These are phyloP conservation scores for Motacilla alba DNA, from an alignment of 2,113 vertebrate genomes.

Conservation along the genomic window DNA sequence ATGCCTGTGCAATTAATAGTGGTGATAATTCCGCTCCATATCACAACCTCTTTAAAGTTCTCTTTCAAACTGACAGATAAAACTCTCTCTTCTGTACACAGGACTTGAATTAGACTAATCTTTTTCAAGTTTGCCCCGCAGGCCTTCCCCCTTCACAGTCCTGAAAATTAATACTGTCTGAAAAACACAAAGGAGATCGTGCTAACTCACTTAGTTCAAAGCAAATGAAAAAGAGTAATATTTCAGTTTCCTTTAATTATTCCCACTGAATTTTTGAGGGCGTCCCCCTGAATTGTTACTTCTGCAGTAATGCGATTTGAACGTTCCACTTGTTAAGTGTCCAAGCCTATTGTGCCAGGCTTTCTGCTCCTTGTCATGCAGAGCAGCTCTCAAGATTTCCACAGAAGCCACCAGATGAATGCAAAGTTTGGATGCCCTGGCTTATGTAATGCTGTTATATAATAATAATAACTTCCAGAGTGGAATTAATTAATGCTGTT, in stretches of 20 bases:
- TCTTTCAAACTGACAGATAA: slow-evolving; percentile 74
- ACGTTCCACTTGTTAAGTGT: background rate
- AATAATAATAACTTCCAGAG: background rate
- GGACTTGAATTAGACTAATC: slow-evolving; percentile 72
- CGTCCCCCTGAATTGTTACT: background rate
- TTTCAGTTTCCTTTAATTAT: slow-evolving; percentile 71
- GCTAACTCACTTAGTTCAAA: slow-evolving; percentile 56
- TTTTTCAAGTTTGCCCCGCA: slow-evolving; percentile 73
- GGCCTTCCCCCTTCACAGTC: slow-evolving; percentile 34
- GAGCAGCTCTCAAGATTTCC: background rate
- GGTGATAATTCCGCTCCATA: slow-evolving; percentile 74
- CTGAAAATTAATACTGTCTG: slow-evolving; percentile 75
- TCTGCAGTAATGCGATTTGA: background rate
- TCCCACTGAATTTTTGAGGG: slow-evolving; percentile 63
- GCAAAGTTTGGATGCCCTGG: background rate
- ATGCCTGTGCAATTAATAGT: slow-evolving; percentile 81
- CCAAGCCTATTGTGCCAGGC: background rate
- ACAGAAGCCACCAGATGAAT: background rate
- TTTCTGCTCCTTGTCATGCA: background rate
- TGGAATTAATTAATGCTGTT: slow-evolving; percentile 29
- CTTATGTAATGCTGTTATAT: background rate
- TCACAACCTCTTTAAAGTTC: slow-evolving; percentile 73
- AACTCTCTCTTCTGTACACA: slow-evolving; percentile 62
- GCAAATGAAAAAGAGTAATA: background rate
- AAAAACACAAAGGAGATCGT: slow-evolving; percentile 69